Evolutionary conservation across 2,113 vertebrate species (phyloP).

Genomic region (Oryzias curvinotus): DNA sequence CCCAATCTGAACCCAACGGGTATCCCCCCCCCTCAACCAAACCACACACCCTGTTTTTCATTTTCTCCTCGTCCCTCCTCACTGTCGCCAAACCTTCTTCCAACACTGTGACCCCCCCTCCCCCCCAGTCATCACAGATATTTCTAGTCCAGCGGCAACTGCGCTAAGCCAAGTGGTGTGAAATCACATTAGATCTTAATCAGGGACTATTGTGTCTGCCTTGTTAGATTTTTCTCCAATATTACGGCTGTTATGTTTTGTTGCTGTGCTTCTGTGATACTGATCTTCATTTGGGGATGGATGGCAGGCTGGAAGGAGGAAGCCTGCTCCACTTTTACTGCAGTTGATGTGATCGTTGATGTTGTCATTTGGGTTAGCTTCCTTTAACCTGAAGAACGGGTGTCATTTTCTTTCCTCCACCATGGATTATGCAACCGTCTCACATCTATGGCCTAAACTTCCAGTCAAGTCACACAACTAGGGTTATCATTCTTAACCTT

Average conservation of each 20-base stretch:
- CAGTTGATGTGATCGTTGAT: no score
- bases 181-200: conserved; percentile 76
- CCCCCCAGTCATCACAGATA: conserved; percentile 49
- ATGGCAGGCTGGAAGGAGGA: no score
- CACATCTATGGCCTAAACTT: no score
- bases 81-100: conserved; percentile 8
- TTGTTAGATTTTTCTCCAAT: conserved; percentile 20
- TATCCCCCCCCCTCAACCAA: not conserved
- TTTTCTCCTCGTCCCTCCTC: not conserved
- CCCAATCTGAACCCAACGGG: conserved; percentile 29
- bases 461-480: no score
- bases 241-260: conserved; percentile 27
- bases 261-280: not conserved
- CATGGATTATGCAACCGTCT: no score
- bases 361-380: no score
- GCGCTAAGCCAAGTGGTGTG: conserved; percentile 60
- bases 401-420: no score
- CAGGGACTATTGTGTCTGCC: conserved; percentile 58
- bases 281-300: no score
- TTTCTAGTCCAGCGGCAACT: conserved; percentile 56
- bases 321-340: no score
- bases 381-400: no score
- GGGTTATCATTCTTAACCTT: no score
- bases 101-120: conserved; percentile 29
- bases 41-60: not conserved